A percentile compares a stretch with the other conserved stretches of the same genome.
Conservation (phyloP, 2,113 vertebrate species). For the Pangasianodon gigas region DNA sequence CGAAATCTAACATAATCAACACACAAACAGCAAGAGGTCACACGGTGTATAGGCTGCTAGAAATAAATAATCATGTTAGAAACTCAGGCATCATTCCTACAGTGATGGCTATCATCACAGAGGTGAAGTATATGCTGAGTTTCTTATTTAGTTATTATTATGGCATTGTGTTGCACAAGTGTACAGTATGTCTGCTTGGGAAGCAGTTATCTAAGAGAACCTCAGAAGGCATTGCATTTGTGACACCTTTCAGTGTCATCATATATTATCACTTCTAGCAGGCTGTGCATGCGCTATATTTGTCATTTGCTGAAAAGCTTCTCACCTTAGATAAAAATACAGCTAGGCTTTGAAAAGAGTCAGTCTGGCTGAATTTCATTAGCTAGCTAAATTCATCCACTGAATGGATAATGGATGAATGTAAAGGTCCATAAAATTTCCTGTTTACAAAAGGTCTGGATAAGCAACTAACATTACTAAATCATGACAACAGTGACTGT, state of each 20-base stretch:
- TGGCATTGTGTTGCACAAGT: not conserved
- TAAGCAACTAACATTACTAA: no score
- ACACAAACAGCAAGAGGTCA: not conserved
- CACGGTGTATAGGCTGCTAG: not conserved
- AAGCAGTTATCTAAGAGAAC: not conserved
- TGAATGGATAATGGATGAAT: no score
- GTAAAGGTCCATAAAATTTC: no score
- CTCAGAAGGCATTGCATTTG: not conserved
- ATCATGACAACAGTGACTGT: no score
- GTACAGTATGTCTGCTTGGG: not conserved
- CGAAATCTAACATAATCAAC: conserved; percentile 75
- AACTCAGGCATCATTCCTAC: no score
- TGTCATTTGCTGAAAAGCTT: not conserved
- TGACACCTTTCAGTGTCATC: not conserved
- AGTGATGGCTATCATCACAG: not conserved
- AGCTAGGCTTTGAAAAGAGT: not conserved
- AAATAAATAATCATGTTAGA: not conserved
- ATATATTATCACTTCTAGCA: not conserved
- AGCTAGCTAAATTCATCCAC: no score
- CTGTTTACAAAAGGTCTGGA: no score
- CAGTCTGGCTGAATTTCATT: no score
- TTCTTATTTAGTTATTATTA: not conserved
- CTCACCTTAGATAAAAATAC: not conserved
- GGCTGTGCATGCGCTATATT: not conserved
- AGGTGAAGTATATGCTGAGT: not conserved